Conservation (phyloP, 1,140 invertebrate genomes). For the Drosophila kohkoa region DNA sequence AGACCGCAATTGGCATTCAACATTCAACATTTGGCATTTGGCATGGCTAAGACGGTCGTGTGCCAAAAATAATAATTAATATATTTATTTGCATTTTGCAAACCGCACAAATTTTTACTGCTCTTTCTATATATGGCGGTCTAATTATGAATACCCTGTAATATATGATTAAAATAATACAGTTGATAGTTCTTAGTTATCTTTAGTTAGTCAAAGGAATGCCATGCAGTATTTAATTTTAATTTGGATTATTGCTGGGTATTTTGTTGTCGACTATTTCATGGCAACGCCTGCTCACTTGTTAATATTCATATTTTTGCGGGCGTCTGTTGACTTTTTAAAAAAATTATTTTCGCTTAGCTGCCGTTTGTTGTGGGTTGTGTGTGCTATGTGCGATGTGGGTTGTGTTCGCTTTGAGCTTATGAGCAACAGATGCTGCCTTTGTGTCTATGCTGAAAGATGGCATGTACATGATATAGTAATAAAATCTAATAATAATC, state of each 20-base stretch:
- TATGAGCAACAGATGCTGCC: conserved; percentile 40
- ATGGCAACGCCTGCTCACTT: background rate
- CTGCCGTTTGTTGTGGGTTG: conserved; percentile 12
- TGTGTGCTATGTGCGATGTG: background rate
- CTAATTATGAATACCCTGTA: conserved; percentile 38
- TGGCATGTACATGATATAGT: conserved; percentile 3
- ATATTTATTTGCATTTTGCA: conserved; percentile 48
- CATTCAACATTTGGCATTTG: conserved; percentile 18
- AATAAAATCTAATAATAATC: conserved; percentile 20
- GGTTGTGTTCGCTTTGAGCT: background rate
- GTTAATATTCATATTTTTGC: conserved; percentile 46
- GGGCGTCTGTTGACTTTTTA: conserved; percentile 58
- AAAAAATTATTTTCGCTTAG: conserved; percentile 33
- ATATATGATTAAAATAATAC: too few species aligned
- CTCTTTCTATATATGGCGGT: conserved; percentile 31
- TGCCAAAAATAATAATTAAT: conserved; percentile 77
- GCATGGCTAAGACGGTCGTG: conserved; percentile 44
- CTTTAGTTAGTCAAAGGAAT: too few species aligned
- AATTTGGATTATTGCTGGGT: background rate
- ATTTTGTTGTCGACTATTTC: background rate
- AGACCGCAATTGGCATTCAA: conserved; percentile 2
- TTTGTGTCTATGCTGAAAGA: conserved; percentile 34
- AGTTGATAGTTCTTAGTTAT: too few species aligned
- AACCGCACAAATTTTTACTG: background rate
- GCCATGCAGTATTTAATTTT: background rate